Evolutionary conservation across 2,797 vertebrate genomes (phyloP).

Genomic region (Helicolenus hilgendorfi): DNA sequence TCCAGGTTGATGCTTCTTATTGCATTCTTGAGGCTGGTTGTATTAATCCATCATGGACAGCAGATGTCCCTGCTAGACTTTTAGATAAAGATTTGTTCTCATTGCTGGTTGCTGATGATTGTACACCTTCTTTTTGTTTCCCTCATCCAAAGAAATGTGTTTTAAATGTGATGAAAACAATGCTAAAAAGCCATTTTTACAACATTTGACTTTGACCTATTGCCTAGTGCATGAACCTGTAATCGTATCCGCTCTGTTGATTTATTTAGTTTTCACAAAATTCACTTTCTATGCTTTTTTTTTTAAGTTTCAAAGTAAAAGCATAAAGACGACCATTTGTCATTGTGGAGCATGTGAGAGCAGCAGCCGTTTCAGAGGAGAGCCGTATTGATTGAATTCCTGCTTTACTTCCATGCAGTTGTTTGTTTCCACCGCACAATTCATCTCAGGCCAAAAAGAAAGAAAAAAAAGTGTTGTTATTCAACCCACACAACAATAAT

Average conservation of each 20-base stretch:
- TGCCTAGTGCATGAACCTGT: background rate
- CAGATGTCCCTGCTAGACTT: slow-evolving; percentile 66
- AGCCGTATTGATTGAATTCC: slow-evolving; percentile 50
- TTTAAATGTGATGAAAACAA: background rate
- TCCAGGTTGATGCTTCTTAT: background rate
- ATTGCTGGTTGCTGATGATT: background rate
- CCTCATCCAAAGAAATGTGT: background rate
- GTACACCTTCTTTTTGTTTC: background rate
- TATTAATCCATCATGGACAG: slow-evolving; percentile 63
- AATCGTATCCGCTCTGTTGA: background rate
- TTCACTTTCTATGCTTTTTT: slow-evolving; percentile 8
- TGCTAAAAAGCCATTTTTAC: background rate
- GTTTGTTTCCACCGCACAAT: slow-evolving; percentile 49
- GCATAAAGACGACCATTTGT: slow-evolving; percentile 38
- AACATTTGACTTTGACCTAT: background rate
- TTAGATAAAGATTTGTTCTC: background rate
- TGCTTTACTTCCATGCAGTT: slow-evolving; percentile 31
- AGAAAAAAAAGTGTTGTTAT: slow-evolving; percentile 46
- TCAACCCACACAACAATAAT: slow-evolving; percentile 68
- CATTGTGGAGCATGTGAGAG: slow-evolving; percentile 14
- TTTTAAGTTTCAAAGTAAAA: slow-evolving; percentile 20
- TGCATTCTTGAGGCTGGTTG: slow-evolving; percentile 3
- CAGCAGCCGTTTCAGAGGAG: slow-evolving; percentile 29
- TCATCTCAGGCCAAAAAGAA: slow-evolving; percentile 34
- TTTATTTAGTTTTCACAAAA: slow-evolving; percentile 14